Conservation (phyloP, 2,888 invertebrate species). For the Heliconius aoede region DNA sequence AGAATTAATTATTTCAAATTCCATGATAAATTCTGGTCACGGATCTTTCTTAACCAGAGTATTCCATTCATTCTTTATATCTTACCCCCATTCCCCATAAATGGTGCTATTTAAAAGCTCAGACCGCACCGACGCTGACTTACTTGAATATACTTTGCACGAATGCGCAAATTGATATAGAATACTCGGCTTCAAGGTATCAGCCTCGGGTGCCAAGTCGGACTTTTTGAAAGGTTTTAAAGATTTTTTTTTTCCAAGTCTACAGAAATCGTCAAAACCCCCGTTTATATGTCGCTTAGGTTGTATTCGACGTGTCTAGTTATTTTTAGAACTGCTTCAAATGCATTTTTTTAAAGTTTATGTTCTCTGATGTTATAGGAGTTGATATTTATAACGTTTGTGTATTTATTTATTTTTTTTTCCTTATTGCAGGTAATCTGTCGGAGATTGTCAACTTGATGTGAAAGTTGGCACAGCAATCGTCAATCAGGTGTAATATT, state of each 20-base stretch:
- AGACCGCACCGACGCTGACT: conserved; percentile 64
- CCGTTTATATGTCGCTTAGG: neutral
- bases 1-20: conserved; percentile 47
- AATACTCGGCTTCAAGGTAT: conserved; percentile 75
- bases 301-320: neutral
- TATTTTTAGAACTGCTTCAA: no score
- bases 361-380: neutral
- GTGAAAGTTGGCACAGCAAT: neutral
- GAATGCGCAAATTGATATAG: conserved; percentile 80
- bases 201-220: conserved; percentile 55
- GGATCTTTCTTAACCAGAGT: conserved; percentile 58
- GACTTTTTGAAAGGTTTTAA: conserved; percentile 39
- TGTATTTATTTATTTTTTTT: neutral
- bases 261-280: neutral
- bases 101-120: conserved; percentile 76
- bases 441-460: neutral
- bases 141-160: conserved; percentile 79
- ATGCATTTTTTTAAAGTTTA: neutral
- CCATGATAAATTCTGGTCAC: conserved; percentile 49
- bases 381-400: neutral
- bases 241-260: conserved; percentile 25
- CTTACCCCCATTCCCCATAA: conserved; percentile 70
- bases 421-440: conserved; percentile 10
- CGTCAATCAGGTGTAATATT: neutral
- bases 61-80: conserved; percentile 66